phyloP scores from a whole-genome alignment of 2,797 vertebrate genomes.

The Sphenodon punctatus region DNA sequence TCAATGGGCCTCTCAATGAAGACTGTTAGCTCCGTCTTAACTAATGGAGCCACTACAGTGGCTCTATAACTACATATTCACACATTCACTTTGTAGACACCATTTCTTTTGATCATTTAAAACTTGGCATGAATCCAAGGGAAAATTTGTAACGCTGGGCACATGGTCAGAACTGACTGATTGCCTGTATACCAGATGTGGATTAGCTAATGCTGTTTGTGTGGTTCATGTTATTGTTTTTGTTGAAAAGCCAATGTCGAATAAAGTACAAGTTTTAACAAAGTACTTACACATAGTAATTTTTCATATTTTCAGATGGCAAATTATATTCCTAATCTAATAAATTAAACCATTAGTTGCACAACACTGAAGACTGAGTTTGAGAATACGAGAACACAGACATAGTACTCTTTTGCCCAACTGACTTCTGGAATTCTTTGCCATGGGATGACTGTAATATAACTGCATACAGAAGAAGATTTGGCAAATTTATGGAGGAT shows the following conservation, averaged over 20 bases:
- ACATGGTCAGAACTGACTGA: neutral
- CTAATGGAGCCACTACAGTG: no score
- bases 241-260: constrained; percentile 11
- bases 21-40: no score
- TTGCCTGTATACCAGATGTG: neutral
- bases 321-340: no score
- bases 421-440: no score
- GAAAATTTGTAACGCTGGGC: neutral
- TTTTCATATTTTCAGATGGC: neutral
- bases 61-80: neutral
- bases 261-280: constrained; percentile 18
- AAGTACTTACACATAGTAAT: neutral
- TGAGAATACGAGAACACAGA: no score
- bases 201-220: constrained; percentile 19
- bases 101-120: neutral
- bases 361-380: no score
- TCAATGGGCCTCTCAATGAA: no score
- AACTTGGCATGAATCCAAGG: neutral
- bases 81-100: neutral
- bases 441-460: no score
- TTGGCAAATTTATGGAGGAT: no score
- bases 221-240: neutral
- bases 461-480: no score
- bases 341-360: no score
- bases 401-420: no score